A percentile compares a stretch with the other conserved stretches of the same genome.
These are phyloP conservation scores for Corticium candelabrum DNA, from an alignment of 37 sponge, comb jelly and placozoan genomes.

Conservation along the genomic window DNA sequence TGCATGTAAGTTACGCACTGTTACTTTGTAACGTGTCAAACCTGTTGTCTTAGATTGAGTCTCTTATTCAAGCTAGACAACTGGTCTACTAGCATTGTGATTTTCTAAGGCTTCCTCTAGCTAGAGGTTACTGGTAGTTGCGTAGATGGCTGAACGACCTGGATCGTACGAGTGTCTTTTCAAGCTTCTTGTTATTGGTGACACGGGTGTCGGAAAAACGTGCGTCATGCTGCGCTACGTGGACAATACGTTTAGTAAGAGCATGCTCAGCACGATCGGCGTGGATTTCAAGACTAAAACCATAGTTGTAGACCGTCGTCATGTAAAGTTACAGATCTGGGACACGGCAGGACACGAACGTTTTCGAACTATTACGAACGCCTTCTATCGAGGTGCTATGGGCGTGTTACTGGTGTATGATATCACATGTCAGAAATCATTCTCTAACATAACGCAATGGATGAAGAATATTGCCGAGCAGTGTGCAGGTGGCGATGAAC, in stretches of 20 bases:
- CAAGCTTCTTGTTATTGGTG: neutral
- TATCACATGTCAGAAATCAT: neutral
- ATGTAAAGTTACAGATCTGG: neutral
- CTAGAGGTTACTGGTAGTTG: too few species aligned
- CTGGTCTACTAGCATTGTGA: too few species aligned
- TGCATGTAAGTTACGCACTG: too few species aligned
- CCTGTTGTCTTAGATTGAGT: too few species aligned
- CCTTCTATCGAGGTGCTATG: neutral
- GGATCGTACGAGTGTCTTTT: neutral
- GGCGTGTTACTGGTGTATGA: neutral
- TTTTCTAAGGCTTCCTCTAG: too few species aligned
- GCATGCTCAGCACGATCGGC: constrained; percentile 6
- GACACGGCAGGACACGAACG: constrained; percentile 3
- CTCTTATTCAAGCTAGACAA: neutral
- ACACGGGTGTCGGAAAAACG: constrained; percentile 1
- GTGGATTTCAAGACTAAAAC: neutral
- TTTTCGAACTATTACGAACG: neutral
- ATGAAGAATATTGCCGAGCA: neutral
- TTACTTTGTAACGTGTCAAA: too few species aligned
- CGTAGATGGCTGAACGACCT: too few species aligned
- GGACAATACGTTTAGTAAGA: neutral
- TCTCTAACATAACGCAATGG: neutral
- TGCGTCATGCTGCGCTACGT: constrained; percentile 1
- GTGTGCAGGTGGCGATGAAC: neutral
- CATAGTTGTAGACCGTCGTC: neutral